Evolutionary conservation across 2,113 vertebrate species (phyloP), one percentile per base, ranked within the genome.

Genomic region (Eublepharis macularius): DNA sequence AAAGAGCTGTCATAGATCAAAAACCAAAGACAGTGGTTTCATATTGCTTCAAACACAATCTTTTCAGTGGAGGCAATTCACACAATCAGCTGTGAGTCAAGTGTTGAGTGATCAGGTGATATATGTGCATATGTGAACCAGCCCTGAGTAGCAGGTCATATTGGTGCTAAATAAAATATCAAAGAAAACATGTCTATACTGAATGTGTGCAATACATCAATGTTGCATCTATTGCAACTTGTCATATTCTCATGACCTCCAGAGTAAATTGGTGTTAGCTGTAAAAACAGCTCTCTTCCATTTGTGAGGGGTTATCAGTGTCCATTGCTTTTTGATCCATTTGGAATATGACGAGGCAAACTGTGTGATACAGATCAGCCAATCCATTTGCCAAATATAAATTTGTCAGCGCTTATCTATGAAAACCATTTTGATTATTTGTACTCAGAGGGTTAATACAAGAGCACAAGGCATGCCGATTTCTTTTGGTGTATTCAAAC

Each of bases 381-480:
- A 90, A 88, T 90, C 79, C 80, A 72, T 89, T 92, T 73, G 47
- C 41, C 8, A 45, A 75, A 89, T 88, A 87, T 47, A 84, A 69
- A 93, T 87, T 94, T 91, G 19, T 65, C 80, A 91, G 77, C 68
- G 87, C 72, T 88, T 89, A 86, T 87, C 70, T 86, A 88, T 75
- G 76, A 93, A 92, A 17, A 89, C 19, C 90, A 91, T 92, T 87
- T 92, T 86, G 91, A 91, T 92, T 89, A 90, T 70, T 66, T 89
- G 93, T 90, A 92, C 90, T 95, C 94, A 92, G 95, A 96, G 93
- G 94, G 91, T 93, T 94, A 95, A 95, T 93, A 91, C 87, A 95
- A 94, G 92, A 97, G 95, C 96, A 97, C 95, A 94, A 96, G 94
- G 94, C 93, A 95, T 95, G 95, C 92, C 89, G 92, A 93, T 92